These are phyloP conservation scores for Corapipo altera DNA, from an alignment of 2,113 vertebrate genomes.

Conservation along the genomic window DNA sequence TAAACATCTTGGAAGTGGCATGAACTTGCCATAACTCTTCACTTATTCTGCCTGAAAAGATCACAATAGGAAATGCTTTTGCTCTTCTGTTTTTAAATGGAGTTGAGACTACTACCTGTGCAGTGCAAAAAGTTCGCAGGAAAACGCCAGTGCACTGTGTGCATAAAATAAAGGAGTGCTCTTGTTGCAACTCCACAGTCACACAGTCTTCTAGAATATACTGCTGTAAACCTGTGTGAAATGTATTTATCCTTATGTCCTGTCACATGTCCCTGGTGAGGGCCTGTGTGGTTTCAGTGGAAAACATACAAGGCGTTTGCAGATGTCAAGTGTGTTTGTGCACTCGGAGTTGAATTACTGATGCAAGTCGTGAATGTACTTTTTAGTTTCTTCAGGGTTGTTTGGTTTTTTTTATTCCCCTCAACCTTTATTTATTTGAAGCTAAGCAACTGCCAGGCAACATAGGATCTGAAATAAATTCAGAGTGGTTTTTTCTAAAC, in stretches of 20 bases:
- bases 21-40: constrained; percentile 61
- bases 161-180: neutral
- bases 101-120: neutral
- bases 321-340: fast-evolving
- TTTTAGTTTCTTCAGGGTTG: neutral
- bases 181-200: neutral
- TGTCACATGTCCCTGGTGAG: neutral
- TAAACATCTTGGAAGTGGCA: constrained; percentile 70
- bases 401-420: neutral
- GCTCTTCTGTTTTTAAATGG: constrained; percentile 8
- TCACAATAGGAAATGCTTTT: constrained; percentile 13
- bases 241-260: neutral
- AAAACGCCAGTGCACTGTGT: neutral
- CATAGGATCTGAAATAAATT: neutral
- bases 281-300: neutral
- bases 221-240: neutral
- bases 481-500: fast-evolving
- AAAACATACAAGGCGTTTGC: neutral
- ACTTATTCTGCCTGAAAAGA: constrained; percentile 65
- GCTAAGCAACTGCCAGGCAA: neutral
- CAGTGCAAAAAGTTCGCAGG: neutral
- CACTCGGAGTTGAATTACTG: neutral
- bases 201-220: neutral
- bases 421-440: neutral
- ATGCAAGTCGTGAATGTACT: neutral